A percentile compares a stretch with the other conserved stretches of the same genome.
Conservation (phyloP, 2,113 vertebrate species). For the Calyptommatus sinebrachiatus region DNA sequence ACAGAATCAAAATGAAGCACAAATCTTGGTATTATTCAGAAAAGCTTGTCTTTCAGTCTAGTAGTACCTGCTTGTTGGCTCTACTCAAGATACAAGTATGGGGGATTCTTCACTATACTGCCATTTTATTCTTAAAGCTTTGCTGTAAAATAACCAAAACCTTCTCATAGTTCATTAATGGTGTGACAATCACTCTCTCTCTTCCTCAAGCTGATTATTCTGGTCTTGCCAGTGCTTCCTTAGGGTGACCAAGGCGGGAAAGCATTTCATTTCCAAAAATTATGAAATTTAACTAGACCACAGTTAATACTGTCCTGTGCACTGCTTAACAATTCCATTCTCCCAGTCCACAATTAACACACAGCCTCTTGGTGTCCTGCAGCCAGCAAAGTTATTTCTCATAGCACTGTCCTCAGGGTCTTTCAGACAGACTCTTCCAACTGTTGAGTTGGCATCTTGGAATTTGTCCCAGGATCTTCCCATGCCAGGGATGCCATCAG, state of each 20-base stretch:
- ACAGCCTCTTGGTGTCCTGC: conserved; percentile 33
- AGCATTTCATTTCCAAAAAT: not conserved
- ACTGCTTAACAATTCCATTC: conserved; percentile 28
- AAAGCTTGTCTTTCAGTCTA: too few relatives aligned
- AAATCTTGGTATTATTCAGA: too few relatives aligned
- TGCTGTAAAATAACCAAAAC: too few relatives aligned
- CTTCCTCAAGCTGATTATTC: too few relatives aligned
- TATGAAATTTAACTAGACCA: conserved; percentile 26
- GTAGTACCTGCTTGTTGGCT: too few relatives aligned
- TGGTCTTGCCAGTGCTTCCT: not conserved
- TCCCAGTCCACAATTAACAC: conserved; percentile 48
- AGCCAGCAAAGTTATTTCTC: conserved; percentile 55
- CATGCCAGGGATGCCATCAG: conserved; percentile 49
- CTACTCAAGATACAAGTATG: too few relatives aligned
- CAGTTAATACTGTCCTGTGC: conserved; percentile 40
- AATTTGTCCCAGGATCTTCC: conserved; percentile 58
- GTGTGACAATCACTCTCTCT: too few relatives aligned
- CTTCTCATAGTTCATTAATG: too few relatives aligned
- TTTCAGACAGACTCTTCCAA: conserved; percentile 38
- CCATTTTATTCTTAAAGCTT: too few relatives aligned
- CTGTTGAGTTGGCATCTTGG: conserved; percentile 54
- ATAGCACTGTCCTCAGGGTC: conserved; percentile 47
- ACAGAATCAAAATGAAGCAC: too few relatives aligned
- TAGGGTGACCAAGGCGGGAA: not conserved
- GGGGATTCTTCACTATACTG: too few relatives aligned